phyloP scores from a whole-genome alignment of 2,113 vertebrate species.

The Zonotrichia leucophrys region DNA sequence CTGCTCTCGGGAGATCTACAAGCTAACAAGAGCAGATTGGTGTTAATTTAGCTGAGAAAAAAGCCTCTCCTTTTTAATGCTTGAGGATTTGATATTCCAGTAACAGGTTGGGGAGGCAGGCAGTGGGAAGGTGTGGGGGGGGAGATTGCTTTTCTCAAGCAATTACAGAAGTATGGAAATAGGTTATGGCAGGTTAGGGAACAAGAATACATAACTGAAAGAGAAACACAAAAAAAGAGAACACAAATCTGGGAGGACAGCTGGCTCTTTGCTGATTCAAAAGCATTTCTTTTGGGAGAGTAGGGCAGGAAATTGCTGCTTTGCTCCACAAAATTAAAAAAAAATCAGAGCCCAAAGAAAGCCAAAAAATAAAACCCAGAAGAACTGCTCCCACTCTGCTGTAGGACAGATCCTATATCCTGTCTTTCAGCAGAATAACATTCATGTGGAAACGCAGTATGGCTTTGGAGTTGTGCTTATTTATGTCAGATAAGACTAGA shows the following conservation, averaged over 20 bases:
- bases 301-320: neutral
- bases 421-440: neutral
- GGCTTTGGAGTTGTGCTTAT: neutral
- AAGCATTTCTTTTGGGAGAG: neutral
- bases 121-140: neutral
- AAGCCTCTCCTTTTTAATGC: neutral
- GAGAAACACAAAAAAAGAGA: neutral
- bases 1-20: constrained; percentile 9
- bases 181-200: neutral
- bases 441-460: neutral
- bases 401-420: neutral
- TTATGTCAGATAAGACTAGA: neutral
- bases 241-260: neutral
- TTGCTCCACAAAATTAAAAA: neutral
- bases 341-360: neutral
- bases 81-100: constrained; percentile 9
- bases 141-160: neutral
- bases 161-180: neutral
- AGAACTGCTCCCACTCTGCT: neutral
- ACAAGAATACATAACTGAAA: neutral
- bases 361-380: neutral
- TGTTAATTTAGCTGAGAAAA: constrained; percentile 56
- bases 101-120: neutral
- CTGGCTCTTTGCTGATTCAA: neutral
- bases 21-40: constrained; percentile 52